These are phyloP conservation scores for Itoplectis maculator DNA, from an alignment of 2,888 invertebrate species.

Conservation along the genomic window DNA sequence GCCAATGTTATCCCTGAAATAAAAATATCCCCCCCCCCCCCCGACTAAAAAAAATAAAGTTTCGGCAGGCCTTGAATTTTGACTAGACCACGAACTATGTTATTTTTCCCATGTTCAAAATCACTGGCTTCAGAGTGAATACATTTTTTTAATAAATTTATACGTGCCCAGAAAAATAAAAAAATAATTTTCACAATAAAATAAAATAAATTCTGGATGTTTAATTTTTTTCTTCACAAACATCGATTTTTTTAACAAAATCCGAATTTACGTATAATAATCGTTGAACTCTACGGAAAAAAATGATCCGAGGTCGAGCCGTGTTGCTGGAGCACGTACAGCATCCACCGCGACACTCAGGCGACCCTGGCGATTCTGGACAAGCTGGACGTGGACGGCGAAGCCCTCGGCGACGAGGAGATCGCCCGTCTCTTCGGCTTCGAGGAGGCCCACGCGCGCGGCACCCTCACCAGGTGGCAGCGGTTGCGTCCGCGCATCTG, in stretches of 20 bases:
- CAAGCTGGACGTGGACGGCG: conserved; percentile 97
- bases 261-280: conserved; percentile 39
- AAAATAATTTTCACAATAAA: no score
- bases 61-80: no score
- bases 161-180: no score
- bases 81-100: no score
- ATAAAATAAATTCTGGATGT: no score
- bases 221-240: no score
- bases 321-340: conserved; percentile 99
- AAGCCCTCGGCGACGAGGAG: conserved; percentile 96
- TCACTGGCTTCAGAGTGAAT: no score
- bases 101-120: no score
- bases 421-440: conserved; percentile 96
- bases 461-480: conserved; percentile 94
- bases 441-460: conserved; percentile 93
- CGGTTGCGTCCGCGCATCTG: conserved; percentile 95
- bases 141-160: no score
- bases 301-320: conserved; percentile 91
- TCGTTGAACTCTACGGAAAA: conserved; percentile 35
- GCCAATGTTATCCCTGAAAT: no score
- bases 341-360: conserved; percentile 94
- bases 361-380: conserved; percentile 98
- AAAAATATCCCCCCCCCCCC: no score
- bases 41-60: no score
- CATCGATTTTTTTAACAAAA: not conserved